Percentiles rank a stretch among this genome's conserved stretches.
Evolutionary conservation across 2,888 invertebrate genomes (phyloP).

Genomic region (Drosophila sordidapex): DNA sequence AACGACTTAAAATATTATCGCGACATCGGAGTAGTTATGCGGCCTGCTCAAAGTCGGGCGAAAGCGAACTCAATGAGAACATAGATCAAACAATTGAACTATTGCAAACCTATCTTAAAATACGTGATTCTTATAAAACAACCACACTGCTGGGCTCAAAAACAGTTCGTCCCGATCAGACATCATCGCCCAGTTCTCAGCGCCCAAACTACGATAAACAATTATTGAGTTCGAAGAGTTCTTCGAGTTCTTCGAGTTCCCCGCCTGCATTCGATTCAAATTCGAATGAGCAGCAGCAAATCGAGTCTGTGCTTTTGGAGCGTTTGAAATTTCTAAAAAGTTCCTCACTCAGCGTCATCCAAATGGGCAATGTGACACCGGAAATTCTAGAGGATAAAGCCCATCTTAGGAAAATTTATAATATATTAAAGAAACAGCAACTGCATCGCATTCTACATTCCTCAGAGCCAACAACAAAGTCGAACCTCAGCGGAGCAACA

Average conservation of each 20-base stretch:
- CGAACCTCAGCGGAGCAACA: conserved; percentile 58
- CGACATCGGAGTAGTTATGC: conserved; percentile 36
- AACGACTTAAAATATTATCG: conserved; percentile 65
- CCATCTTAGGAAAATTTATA: conserved; percentile 87
- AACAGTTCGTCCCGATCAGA: conserved; percentile 82
- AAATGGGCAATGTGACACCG: conserved; percentile 89
- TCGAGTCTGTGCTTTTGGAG: conserved; percentile 66
- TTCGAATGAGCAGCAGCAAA: conserved; percentile 43
- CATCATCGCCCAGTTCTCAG: conserved; percentile 80
- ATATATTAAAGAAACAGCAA: conserved; percentile 82
- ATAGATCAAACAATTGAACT: conserved; percentile 77
- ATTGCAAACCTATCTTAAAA: conserved; percentile 73
- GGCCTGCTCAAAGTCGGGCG: conserved; percentile 4
- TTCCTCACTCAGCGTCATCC: conserved; percentile 62
- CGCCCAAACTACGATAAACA: conserved; percentile 56
- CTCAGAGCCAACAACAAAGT: conserved; percentile 52
- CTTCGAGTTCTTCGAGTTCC: not conserved
- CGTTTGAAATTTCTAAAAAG: conserved; percentile 64
- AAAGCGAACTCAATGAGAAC: conserved; percentile 46
- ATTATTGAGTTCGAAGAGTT: conserved; percentile 2
- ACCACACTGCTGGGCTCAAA: conserved; percentile 78
- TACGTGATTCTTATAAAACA: conserved; percentile 78
- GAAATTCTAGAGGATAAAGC: conserved; percentile 90
- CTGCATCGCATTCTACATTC: conserved; percentile 82
- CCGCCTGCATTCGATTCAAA: conserved; percentile 2